Evolutionary conservation across 53 echinoderm and acorn worm species (phyloP), one percentile per base, ranked within the genome.

Genomic region (Apostichopus leukothele): DNA sequence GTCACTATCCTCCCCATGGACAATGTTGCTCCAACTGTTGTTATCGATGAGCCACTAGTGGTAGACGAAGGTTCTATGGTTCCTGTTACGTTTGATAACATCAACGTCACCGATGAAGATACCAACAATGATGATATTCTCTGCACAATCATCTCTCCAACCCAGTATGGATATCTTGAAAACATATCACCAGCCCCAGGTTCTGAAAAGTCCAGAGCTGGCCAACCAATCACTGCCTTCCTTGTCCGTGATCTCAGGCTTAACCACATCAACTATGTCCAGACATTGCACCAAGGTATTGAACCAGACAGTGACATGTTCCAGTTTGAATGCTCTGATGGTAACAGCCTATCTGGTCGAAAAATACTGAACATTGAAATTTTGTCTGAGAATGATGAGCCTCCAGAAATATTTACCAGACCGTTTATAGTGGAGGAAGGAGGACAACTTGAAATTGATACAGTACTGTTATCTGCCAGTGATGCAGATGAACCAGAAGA

Each of bases 201-300:
- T 53, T 99, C 99, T 5, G 99, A 99, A 78, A 99, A 99, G 79
- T 99, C 99, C 11, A 91, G 99, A 79, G 88, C 91, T 88, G 99
- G 99, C 16, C 93, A 93, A 51, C 94, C 99, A 25, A 96, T 99
- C 89, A 95, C 92, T 84, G 94, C 99, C 53, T 99, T 99, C 92
- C 92, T 93, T 57, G 78, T 99, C 80, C 94, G 88, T 76, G 99
- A 99, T 91, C 90, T 99, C 20, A 92, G 94, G 60, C 93, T 94
- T n/a, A 91, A 94, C 52, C 99, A 99, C 91, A 92, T 99, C 99
- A 96, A 96, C 92, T 99, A 96, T 79, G 99, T 99, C 53, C 96
- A 99, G 89, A 99, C 96, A 60, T 94, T 99, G 86, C 91, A 94
- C 71, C 86, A 80, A 76, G 90, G 92, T 21, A 60, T 83, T 6